Conservation (phyloP, 2,797 vertebrate species). For the Oreochromis grahami region DNA sequence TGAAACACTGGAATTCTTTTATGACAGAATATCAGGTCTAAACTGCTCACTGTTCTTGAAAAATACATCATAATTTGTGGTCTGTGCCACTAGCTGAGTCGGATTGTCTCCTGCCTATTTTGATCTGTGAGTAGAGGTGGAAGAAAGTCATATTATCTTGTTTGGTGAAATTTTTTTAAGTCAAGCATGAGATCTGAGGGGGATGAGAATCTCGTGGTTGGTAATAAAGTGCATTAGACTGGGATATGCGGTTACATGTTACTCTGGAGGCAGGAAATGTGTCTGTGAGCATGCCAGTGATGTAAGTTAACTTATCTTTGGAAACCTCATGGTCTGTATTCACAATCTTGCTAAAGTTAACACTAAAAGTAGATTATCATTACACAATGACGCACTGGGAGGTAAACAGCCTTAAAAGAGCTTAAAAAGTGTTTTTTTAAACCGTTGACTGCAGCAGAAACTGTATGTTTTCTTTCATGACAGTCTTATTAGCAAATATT, state of each 20-base stretch:
- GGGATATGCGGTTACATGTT: not conserved
- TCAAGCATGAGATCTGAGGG: constrained; percentile 11
- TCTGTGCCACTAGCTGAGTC: not conserved
- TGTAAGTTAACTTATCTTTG: not conserved
- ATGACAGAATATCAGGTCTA: not conserved
- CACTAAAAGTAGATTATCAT: not conserved
- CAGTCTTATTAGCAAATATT: not conserved
- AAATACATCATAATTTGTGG: not conserved
- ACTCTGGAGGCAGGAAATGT: not conserved
- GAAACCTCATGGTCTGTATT: not conserved
- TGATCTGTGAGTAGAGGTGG: not conserved
- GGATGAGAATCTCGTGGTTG: constrained; percentile 38
- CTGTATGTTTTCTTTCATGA: not conserved
- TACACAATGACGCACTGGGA: not conserved
- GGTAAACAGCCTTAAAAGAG: not conserved
- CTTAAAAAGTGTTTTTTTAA: not conserved
- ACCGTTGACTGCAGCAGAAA: not conserved
- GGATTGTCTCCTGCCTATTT: not conserved
- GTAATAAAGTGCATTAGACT: constrained; percentile 25
- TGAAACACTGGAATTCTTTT: not conserved
- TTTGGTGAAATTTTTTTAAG: constrained; percentile 30
- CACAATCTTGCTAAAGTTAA: not conserved
- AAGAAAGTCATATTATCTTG: not conserved
- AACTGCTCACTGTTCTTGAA: not conserved
- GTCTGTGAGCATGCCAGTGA: not conserved